Percentiles rank a stretch among this genome's conserved stretches.
Conservation (phyloP, 2,888 invertebrate genomes). For the Sipha maydis region DNA sequence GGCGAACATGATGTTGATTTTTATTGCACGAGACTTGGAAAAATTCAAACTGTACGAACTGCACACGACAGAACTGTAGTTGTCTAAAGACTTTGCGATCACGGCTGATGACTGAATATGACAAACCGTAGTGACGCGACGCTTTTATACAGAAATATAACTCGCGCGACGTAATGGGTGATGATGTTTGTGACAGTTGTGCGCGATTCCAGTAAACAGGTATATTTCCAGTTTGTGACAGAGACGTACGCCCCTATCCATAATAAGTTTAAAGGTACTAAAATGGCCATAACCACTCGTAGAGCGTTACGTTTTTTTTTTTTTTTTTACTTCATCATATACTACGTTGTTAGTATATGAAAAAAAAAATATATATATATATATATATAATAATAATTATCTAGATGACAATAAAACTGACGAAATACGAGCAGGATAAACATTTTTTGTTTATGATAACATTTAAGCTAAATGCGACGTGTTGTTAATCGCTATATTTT, state of each 20-base stretch:
- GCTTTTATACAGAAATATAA: constrained; percentile 50
- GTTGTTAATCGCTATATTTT: no score
- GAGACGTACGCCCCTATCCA: constrained; percentile 41
- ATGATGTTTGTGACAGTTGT: constrained; percentile 38
- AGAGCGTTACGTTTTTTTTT: constrained; percentile 3
- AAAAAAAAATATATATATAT: no score
- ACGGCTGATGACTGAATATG: constrained; percentile 48
- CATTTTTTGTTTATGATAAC: neutral
- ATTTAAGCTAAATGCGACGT: neutral
- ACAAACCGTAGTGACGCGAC: neutral
- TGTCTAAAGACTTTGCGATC: constrained; percentile 10
- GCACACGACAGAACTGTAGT: neutral
- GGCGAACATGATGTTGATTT: constrained; percentile 32
- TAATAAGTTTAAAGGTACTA: constrained; percentile 17
- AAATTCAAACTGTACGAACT: constrained; percentile 3
- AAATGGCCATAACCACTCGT: constrained; percentile 58
- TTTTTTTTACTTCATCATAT: neutral
- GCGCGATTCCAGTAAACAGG: constrained; percentile 21
- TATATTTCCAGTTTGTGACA: constrained; percentile 51
- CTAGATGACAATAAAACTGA: neutral
- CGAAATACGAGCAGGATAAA: neutral
- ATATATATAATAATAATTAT: no score
- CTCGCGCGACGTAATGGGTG: constrained; percentile 26
- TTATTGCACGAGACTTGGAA: neutral
- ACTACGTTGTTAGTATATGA: neutral